These are phyloP conservation scores for Callipepla californica DNA, from an alignment of 2,113 vertebrate genomes.

Conservation along the genomic window DNA sequence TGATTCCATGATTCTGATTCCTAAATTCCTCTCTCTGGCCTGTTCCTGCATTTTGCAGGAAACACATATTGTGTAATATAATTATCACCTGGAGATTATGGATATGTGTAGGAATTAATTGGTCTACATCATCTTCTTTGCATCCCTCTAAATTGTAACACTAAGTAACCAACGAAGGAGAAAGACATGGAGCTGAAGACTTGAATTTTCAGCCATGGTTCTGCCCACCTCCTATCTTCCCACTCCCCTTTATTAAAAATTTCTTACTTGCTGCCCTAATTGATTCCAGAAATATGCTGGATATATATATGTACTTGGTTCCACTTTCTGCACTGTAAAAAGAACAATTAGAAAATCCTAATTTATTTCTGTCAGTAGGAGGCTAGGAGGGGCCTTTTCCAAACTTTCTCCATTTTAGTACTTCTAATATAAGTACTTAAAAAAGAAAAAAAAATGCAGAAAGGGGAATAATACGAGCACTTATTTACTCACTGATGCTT, in stretches of 20 bases:
- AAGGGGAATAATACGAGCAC: not conserved
- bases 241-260: not conserved
- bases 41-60: not conserved
- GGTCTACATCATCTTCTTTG: not conserved
- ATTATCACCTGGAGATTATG: not conserved
- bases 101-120: not conserved
- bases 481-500: not conserved
- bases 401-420: not conserved
- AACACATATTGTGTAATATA: not conserved
- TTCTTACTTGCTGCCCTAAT: not conserved
- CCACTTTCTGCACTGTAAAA: not conserved
- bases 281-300: not conserved
- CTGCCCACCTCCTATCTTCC: not conserved
- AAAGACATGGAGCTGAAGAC: fast-evolving
- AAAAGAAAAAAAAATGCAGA: not conserved
- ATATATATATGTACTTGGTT: not conserved
- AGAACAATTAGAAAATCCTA: not conserved
- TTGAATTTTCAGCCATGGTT: not conserved
- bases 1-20: not conserved
- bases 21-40: not conserved
- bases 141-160: not conserved
- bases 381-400: not conserved
- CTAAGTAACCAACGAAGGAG: not conserved
- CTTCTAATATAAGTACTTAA: not conserved
- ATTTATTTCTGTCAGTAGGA: not conserved